Evolutionary conservation across 2,888 invertebrate genomes (phyloP), one percentile per base, ranked within the genome.

Genomic region (Zeuzera pyrina): DNA sequence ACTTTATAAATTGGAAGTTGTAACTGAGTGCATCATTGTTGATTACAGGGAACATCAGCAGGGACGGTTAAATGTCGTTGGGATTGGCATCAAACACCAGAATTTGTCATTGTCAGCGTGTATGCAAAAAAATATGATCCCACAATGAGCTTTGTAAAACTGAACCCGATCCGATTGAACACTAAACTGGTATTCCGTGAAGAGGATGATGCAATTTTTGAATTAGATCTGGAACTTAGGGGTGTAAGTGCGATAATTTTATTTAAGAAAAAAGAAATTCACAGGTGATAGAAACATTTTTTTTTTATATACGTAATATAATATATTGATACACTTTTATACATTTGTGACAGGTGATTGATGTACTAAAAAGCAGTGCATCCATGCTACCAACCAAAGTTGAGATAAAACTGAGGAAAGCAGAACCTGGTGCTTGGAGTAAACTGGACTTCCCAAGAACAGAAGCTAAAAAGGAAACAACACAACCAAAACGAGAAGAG

Each of bases 41-140:
- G 39, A 11, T 76, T 78, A 22, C 53, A 90, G 88, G 74, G 84
- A 40, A 52, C 73, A 2, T 71, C 86, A 35, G 83, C 85, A 29
- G 86, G 83, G 28, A 74, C 77, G 3, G 79, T 88, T 1, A 84
- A 88, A 35, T 97, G 97, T 60, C 88, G 97, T 13, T 90, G 93
- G 86, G 98, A 98, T 66, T 97, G 96, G 93, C 95, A 97, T 76
- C 98, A 98, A 81, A 98, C 97, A 0, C 90, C 89, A 0, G 86
- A 89, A 0, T 86, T 88, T 63, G 92, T 98, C 0, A 91, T 93
- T 37, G 88, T 98, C 29, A 91, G 96, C 21, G 87, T 98, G 26
- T 98, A 94, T 73, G 93, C 94, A 1, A 98, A 98, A 79, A 89
- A 93, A 48, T 93, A 95, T 58, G 88, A 94, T 47, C 95, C 96